Evolutionary conservation across 92 coral and sea anemone species (phyloP), one percentile per base, ranked within the genome.

Genomic region (Galaxea fascicularis): DNA sequence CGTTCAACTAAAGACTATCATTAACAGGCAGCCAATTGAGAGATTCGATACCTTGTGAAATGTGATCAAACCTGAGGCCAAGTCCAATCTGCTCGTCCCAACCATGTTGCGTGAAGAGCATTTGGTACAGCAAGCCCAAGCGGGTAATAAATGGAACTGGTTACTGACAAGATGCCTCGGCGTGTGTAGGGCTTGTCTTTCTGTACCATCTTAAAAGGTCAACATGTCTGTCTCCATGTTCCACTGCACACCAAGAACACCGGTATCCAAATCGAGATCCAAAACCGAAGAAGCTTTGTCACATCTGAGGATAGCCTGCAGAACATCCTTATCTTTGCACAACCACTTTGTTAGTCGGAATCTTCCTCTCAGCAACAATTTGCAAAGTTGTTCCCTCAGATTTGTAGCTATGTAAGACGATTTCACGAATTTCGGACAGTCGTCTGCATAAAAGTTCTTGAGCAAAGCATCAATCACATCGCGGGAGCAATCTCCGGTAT

Each of bases 391-490:
- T 4, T 22, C 17, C n/a, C 52, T 20, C 11, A 69, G 17, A 8
- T 16, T 4, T 9, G 1, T 30, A 3, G 74, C 74, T 0, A 4
- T 9, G 29, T 41, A 11, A 14, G 24, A 17, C 14, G 16, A 35
- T 69, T 17, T 8, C 74, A 71, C 76, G 7, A 58, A 71, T 45
- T 71, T 71, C 76, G 46, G 11, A 22, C 76, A 71, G 49, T 71
- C 76, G n/a, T 71, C 76, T 14, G 46, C 76, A 4, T 46, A 71
- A 22, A 71, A 71, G 58, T 71, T 71, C 58, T 21, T 46, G 8
- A 8, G 4, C 8, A 71, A 17, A 20, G 76, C 46, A 7, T 45
- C 10, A 0, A 46, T 21, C 0, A 46, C 39, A 12, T 71, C 57
- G 46, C 1, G 29, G 58, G 64, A 26, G 10, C 18, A 53, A 8